Evolutionary conservation across 2,888 invertebrate genomes (phyloP).

Genomic region (Drosophila yooni): DNA sequence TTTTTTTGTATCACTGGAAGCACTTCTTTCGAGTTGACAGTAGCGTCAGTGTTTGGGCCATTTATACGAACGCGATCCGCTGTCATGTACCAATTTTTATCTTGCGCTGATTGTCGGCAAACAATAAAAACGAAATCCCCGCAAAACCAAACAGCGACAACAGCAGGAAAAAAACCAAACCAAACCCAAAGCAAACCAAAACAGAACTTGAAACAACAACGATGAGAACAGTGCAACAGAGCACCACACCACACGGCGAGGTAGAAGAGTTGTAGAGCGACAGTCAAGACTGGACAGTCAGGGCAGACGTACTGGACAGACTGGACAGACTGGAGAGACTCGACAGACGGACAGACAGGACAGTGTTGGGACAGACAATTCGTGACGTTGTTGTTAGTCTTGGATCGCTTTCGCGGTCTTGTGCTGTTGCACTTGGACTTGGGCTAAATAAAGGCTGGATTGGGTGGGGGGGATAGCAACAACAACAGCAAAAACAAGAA

Average conservation of each 20-base stretch:
- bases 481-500: constrained; percentile 25
- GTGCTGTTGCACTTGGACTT: constrained; percentile 34
- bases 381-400: constrained; percentile 82
- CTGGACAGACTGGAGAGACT: constrained; percentile 58
- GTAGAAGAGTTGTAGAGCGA: constrained; percentile 76
- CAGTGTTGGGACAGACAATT: constrained; percentile 72
- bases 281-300: constrained; percentile 43
- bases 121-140: constrained; percentile 80
- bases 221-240: constrained; percentile 32
- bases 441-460: constrained; percentile 54
- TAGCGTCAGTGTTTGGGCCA: constrained; percentile 80
- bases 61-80: constrained; percentile 83
- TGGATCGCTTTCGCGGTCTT: constrained; percentile 45
- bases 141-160: constrained; percentile 57
- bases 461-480: constrained; percentile 6
- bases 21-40: constrained; percentile 71
- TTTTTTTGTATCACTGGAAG: constrained; percentile 33
- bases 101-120: constrained; percentile 83
- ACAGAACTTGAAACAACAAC: constrained; percentile 32
- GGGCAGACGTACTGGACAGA: constrained; percentile 16
- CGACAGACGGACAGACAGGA: constrained; percentile 17
- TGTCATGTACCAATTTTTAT: constrained; percentile 83
- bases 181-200: constrained; percentile 25
- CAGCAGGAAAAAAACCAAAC: constrained; percentile 22
- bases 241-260: constrained; percentile 49